These are phyloP conservation scores for Zeugodacus cucurbitae DNA, from an alignment of 1,140 invertebrate genomes.

Conservation along the genomic window DNA sequence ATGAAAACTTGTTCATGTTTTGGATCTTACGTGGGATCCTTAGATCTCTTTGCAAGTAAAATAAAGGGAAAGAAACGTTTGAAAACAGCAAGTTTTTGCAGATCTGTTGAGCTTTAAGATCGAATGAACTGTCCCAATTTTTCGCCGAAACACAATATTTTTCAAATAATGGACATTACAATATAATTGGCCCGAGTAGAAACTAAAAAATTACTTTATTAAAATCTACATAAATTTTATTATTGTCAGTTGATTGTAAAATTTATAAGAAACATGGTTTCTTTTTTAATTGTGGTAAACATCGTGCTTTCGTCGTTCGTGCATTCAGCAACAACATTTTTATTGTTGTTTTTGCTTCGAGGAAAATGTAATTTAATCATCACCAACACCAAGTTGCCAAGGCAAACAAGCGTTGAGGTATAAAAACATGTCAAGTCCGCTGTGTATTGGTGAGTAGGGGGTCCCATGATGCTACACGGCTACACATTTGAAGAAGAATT, in stretches of 20 bases:
- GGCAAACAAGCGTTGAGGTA: not conserved
- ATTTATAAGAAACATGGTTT: not conserved
- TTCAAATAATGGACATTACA: not conserved
- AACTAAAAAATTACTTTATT: not conserved
- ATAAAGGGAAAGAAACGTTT: too few species aligned
- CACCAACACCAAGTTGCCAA: not conserved
- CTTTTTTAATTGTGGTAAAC: not conserved
- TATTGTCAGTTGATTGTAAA: not conserved
- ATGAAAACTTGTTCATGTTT: too few species aligned
- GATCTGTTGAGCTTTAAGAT: too few species aligned
- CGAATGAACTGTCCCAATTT: too few species aligned
- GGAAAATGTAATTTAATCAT: conserved; percentile 38
- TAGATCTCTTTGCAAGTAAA: too few species aligned
- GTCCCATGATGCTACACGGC: not conserved
- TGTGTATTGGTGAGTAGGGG: not conserved
- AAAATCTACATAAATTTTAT: not conserved
- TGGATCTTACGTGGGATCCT: too few species aligned
- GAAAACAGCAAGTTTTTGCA: too few species aligned
- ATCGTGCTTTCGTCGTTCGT: not conserved
- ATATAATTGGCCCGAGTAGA: not conserved
- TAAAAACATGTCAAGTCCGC: not conserved
- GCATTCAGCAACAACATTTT: not conserved
- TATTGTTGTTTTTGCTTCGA: not conserved
- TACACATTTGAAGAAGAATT: not conserved
- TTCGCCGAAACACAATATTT: too few species aligned